Percentiles rank a stretch among this genome's conserved stretches.
phyloP scores from a whole-genome alignment of 1,140 invertebrate species.

The Augochlora pura region DNA sequence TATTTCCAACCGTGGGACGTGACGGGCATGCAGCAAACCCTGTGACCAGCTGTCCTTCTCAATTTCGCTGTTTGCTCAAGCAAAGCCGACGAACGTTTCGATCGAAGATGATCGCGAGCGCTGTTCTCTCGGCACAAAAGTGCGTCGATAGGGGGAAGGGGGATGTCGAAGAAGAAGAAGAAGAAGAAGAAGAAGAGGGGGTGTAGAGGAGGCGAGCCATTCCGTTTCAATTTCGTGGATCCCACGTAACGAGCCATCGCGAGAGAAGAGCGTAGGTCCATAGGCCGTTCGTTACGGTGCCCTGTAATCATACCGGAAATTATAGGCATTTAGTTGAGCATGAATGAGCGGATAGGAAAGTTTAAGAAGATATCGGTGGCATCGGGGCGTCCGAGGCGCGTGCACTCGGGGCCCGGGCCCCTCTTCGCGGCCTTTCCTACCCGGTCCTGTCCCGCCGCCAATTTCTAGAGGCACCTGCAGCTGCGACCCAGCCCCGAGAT shows the following conservation, averaged over 20 bases:
- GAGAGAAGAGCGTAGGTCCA: constrained; percentile 49
- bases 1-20: constrained; percentile 10
- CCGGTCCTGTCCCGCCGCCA: constrained; percentile 35
- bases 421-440: constrained; percentile 40
- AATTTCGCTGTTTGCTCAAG: constrained; percentile 70
- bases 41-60: constrained; percentile 26
- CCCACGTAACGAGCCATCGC: constrained; percentile 61
- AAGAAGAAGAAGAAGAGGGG: neutral
- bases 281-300: constrained; percentile 65
- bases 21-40: constrained; percentile 3
- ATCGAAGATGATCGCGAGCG: constrained; percentile 38
- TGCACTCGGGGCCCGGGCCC: constrained; percentile 60
- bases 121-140: too few relatives aligned
- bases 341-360: constrained; percentile 77
- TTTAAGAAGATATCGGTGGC: constrained; percentile 75
- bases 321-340: constrained; percentile 78
- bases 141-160: neutral
- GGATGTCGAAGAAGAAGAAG: neutral
- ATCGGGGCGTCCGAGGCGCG: constrained; percentile 74
- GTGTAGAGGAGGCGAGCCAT: constrained; percentile 21
- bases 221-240: constrained; percentile 74
- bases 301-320: constrained; percentile 79
- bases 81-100: constrained; percentile 55
- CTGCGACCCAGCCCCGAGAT: constrained; percentile 62
- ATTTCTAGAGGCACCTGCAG: constrained; percentile 63